Conservation (phyloP, 2,797 vertebrate species). For the Selene dorsalis region DNA sequence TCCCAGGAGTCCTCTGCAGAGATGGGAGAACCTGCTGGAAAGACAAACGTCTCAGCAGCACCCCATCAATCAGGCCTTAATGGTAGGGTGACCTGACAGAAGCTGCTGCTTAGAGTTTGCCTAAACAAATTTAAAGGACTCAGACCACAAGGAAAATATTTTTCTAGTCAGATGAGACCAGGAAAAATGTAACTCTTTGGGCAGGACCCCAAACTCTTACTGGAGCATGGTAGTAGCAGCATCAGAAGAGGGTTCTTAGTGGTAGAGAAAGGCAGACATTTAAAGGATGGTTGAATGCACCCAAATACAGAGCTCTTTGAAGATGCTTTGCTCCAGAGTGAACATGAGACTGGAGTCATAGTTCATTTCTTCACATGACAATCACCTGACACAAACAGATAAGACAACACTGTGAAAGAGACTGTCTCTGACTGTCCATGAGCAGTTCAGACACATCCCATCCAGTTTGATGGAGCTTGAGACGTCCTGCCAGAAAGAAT, state of each 20-base stretch:
- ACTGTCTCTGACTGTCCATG: too few species aligned
- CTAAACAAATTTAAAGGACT: background rate
- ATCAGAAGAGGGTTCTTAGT: too few species aligned
- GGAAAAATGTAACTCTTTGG: background rate
- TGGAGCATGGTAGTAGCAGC: too few species aligned
- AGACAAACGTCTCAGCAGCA: background rate
- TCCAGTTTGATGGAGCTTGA: too few species aligned
- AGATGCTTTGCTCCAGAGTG: too few species aligned
- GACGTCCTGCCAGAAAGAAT: too few species aligned
- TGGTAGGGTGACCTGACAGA: background rate
- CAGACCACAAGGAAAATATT: background rate
- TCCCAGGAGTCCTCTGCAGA: background rate
- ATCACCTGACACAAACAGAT: background rate
- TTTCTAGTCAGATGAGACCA: background rate
- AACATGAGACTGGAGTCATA: background rate
- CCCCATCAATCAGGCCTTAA: background rate
- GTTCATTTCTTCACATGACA: background rate
- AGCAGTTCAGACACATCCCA: too few species aligned
- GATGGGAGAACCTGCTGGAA: background rate
- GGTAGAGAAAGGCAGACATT: background rate
- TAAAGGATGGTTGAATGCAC: background rate
- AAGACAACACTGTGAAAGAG: too few species aligned
- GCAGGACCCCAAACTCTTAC: too few species aligned
- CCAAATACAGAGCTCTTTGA: too few species aligned
- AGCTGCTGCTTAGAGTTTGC: background rate